A percentile compares a stretch with the other conserved stretches of the same genome.
Conservation (phyloP, 2,113 vertebrate species). For the Oreotrochilus melanogaster region DNA sequence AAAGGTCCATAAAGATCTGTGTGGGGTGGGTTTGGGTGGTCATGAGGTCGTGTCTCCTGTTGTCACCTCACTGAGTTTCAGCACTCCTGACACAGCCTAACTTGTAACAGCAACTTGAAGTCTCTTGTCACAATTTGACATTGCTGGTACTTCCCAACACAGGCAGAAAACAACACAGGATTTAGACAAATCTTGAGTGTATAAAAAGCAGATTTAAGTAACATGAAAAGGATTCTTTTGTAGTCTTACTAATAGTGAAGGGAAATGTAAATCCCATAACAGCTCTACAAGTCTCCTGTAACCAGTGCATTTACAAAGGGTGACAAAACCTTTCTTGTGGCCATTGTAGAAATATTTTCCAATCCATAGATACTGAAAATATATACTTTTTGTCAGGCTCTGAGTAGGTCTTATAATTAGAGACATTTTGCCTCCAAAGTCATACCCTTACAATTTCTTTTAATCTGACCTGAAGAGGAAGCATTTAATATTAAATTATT, state of each 20-base stretch:
- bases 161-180: not conserved
- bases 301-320: not conserved
- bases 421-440: not conserved
- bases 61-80: not conserved
- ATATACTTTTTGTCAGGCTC: not conserved
- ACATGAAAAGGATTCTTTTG: not conserved
- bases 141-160: not conserved
- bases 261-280: not conserved
- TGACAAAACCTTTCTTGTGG: not conserved
- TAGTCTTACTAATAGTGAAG: not conserved
- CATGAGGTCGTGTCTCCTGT: not conserved
- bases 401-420: not conserved
- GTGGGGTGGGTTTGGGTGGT: not conserved
- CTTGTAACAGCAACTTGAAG: not conserved
- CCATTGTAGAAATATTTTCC: not conserved
- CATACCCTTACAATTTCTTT: not conserved
- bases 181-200: not conserved
- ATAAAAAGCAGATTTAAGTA: not conserved
- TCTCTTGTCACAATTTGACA: not conserved
- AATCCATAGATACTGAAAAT: not conserved
- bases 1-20: rapidly evolving
- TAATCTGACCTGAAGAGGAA: not conserved
- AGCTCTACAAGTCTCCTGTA: not conserved
- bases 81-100: not conserved
- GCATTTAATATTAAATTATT: not conserved